Evolutionary conservation across 2,797 vertebrate genomes (phyloP), one percentile per base, ranked within the genome.

Genomic region (Rhinogobio ventralis): DNA sequence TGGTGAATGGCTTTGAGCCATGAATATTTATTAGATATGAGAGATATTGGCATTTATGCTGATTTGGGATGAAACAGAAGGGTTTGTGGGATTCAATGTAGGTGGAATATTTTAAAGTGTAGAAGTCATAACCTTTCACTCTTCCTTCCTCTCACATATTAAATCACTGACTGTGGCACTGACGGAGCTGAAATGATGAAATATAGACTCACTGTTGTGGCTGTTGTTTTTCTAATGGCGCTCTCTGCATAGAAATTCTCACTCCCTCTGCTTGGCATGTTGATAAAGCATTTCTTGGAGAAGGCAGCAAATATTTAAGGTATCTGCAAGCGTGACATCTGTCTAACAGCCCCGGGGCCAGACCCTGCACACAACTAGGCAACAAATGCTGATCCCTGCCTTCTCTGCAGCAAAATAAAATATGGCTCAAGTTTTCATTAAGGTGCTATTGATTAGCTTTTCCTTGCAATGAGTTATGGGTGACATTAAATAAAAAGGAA

Each of bases 401-500:
- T 97, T 97, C 96, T 94, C 94, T 96, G 93, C 96, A 91, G 97
- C 93, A 87, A 97, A 98, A 94, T 99, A 99, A 99, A 99, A 98
- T 98, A 99, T 97, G 97, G 97, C 97, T 98, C 96, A 97, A 97
- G 97, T 98, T 98, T 99, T 99, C 98, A 99, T 99, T 99, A 99
- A 96, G 96, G 95, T 97, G 97, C 96, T 99, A 99, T 99, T 97
- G 98, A 99, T 99, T 99, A 99, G 96, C 97, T 98, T 99, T 98
- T 97, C 97, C 96, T 96, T 96, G 94, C 95, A 95, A 97, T 99
- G 97, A 99, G 97, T 98, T 99, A 99, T 97, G 95, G 96, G 94
- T 95, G 95, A 98, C 97, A 97, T 99, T 99, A 99, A 97, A 98
- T 97, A 96, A 96, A 97, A 96, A 96, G 92, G 96, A 96, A 98